Evolutionary conservation across 2,888 invertebrate genomes (phyloP), one percentile per base, ranked within the genome.

Genomic region (Syrphus vitripennis): DNA sequence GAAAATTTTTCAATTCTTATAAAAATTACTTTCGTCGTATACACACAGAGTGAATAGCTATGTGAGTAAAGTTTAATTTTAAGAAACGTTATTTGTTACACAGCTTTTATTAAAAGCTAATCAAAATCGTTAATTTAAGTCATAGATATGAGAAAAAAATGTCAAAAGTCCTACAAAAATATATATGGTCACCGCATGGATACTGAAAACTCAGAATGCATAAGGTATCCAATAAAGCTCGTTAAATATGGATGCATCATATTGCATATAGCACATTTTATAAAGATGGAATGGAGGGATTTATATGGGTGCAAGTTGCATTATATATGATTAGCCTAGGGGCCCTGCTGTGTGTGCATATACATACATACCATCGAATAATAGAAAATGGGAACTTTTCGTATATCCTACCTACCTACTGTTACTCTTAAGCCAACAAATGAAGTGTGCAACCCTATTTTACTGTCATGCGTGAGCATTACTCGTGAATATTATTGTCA

Each of bases 391-490:
- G 72, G 74, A 57, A 55, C 86, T 82, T 78, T 81, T 77, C 61
- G n/a, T n/a, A n/a, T n/a, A n/a, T n/a, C n/a, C n/a, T n/a, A n/a
- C n/a, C n/a, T n/a, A n/a, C n/a, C 61, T 76, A 70, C 69, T 81
- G 76, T 86, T 59, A 24, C 65, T 67, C 48, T 67, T 19, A 67
- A 24, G 74, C 57, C 31, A 82, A 74, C 86, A 86, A 86, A 86
- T 86, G 86, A 86, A 86, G 86, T 86, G 86, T 82, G 70, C 82
- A 82, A 74, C 82, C 86, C 86, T 86, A 70, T 82, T 86, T 86
- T 74, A 74, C 86, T 82, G 86, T 82, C 82, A 86, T 86, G 86
- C 86, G 86, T 86, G 86, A 82, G 86, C 82, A 75, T 78, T 77
- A 59, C 82, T 77, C 55, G 45, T 57, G 50, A 26, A 57, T 70